Evolutionary conservation across 2,797 vertebrate species (phyloP), one percentile per base, ranked within the genome.

Genomic region (Sternotherus odoratus): DNA sequence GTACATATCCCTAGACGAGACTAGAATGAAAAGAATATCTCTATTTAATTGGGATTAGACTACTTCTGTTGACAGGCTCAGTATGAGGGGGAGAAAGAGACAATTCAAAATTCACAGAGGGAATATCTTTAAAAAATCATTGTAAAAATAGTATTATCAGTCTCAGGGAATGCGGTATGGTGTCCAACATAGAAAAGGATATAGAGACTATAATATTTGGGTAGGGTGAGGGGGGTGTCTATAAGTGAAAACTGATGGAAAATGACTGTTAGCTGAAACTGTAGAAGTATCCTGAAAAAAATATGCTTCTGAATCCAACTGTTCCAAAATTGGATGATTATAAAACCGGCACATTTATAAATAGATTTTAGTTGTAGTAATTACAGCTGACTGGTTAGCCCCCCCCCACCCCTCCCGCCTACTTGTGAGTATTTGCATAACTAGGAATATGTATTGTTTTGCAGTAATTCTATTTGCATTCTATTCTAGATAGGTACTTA

Each of bases 41-140:
- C 21, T 83, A 77, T 94, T 15, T 82, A 90, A 89, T 56, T 87
- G 50, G 72, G 33, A 5, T n/a, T 50, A 74, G 30, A n/a, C 85
- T 74, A 33, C 3, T 66, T 95, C 49, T 94, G 23, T 74, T n/a
- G 49, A 36, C 46, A 79, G 36, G 8, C 54, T 91, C 26, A 60
- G 9, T 36, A 23, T 80, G 43, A 28, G 51, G 50, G 46, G 77
- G 72, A 54, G n/a, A 87, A 94, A 48, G 12, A 16, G 19, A 8
- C 12, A 36, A 36, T 85, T 85, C 54, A 63, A 4, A 63, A 9
- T 75, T 50, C 2, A 8, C 43, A 63, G 75, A 84, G 78, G 19
- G 49, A 63, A 26, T 33, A 50, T 28, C 72, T 15, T 78, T 48
- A 28, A 53, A 60, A 56, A 88, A 46, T 90, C 24, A n/a, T 48